phyloP scores from a whole-genome alignment of 2,797 vertebrate species.

The Thunnus albacares region DNA sequence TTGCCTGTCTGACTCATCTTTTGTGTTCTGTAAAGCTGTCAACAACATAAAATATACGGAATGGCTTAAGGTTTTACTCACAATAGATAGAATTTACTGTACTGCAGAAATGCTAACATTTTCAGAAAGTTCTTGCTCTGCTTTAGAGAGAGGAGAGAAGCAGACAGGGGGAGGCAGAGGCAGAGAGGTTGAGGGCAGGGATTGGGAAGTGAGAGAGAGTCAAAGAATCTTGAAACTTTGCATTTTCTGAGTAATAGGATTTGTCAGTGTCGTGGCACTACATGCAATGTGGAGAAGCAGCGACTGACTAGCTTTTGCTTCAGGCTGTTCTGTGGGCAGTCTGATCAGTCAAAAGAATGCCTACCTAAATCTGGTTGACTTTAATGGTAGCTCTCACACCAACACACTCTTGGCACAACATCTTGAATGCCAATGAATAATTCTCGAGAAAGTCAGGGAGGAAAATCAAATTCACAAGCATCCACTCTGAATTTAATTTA shows the following conservation, averaged over 20 bases:
- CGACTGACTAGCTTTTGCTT: constrained; percentile 68
- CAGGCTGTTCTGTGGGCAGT: constrained; percentile 65
- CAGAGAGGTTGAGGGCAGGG: constrained; percentile 30
- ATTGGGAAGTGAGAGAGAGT: constrained; percentile 39
- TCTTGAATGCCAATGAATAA: constrained; percentile 63
- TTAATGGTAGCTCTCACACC: constrained; percentile 61
- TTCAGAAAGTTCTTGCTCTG: constrained; percentile 28
- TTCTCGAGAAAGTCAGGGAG: constrained; percentile 30
- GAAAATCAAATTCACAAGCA: constrained; percentile 38
- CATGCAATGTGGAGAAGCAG: constrained; percentile 36
- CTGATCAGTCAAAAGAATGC: constrained; percentile 63
- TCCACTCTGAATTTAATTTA: background rate
- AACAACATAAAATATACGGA: background rate
- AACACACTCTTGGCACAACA: constrained; percentile 40
- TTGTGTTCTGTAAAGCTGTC: constrained; percentile 4
- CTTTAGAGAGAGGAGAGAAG: constrained; percentile 14
- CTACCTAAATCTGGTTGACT: constrained; percentile 65
- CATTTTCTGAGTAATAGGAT: constrained; percentile 57
- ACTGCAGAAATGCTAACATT: constrained; percentile 5
- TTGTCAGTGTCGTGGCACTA: constrained; percentile 65
- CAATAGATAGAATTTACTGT: background rate
- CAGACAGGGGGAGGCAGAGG: constrained; percentile 19
- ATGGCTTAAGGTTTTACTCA: constrained; percentile 5
- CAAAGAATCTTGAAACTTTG: constrained; percentile 59
- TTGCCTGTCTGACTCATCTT: constrained; percentile 3